A percentile compares a stretch with the other conserved stretches of the same genome.
phyloP scores from a whole-genome alignment of 2,113 vertebrate genomes.

The Cyanoramphus novaezelandiae region DNA sequence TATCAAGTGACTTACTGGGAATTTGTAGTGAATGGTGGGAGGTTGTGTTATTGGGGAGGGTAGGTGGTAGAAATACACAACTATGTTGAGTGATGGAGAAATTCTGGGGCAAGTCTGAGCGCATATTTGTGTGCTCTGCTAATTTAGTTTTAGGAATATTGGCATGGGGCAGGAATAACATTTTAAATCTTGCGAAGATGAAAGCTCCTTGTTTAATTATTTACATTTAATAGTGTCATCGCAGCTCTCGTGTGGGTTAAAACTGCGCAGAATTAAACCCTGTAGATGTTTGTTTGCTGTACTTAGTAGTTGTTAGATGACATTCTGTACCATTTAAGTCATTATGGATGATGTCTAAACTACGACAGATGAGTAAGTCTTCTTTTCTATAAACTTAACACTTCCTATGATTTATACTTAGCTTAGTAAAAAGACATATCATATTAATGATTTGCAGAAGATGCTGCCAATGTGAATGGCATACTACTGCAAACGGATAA shows the following conservation, averaged over 20 bases:
- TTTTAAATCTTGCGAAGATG: not conserved
- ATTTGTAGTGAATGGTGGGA: not conserved
- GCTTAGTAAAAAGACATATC: not conserved
- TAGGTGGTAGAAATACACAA: not conserved
- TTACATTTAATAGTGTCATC: constrained; percentile 7
- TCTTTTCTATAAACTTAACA: not conserved
- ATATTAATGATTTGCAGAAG: not conserved
- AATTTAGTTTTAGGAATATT: not conserved
- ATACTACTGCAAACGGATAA: not conserved
- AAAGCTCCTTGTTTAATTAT: not conserved
- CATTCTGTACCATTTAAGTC: not conserved
- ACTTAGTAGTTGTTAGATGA: not conserved
- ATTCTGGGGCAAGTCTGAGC: not conserved
- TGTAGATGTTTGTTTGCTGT: not conserved
- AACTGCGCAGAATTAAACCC: not conserved
- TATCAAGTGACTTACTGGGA: not conserved
- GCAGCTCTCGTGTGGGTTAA: not conserved
- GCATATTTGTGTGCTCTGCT: not conserved
- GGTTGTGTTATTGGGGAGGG: not conserved
- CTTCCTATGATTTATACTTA: not conserved
- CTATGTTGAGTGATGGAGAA: not conserved
- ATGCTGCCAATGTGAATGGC: not conserved
- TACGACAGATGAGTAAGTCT: not conserved
- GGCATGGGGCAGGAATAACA: not conserved
- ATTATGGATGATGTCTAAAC: not conserved